These are phyloP conservation scores for Epirrhoe alternata DNA, from an alignment of 2,888 invertebrate genomes.

Conservation along the genomic window DNA sequence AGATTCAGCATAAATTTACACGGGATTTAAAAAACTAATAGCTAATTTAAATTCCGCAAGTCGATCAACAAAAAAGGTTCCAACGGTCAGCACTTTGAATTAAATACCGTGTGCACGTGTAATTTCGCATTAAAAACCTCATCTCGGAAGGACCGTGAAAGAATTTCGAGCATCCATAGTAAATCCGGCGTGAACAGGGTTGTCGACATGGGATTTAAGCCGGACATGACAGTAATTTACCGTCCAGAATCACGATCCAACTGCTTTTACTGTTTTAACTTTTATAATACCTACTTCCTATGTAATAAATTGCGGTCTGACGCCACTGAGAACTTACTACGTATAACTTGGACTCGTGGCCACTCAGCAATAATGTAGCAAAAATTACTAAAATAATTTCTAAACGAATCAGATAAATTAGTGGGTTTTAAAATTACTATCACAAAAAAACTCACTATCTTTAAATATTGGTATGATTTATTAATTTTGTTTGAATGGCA, in stretches of 20 bases:
- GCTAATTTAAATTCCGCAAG: conserved; percentile 7
- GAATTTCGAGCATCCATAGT: conserved; percentile 45
- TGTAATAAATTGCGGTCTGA: too few species aligned
- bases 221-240: conserved; percentile 11
- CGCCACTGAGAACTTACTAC: too few species aligned
- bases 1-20: too few species aligned
- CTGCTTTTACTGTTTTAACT: not conserved
- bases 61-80: conserved; percentile 10
- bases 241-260: conserved; percentile 6
- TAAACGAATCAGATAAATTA: too few species aligned
- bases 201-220: conserved; percentile 22
- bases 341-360: too few species aligned
- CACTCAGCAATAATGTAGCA: too few species aligned
- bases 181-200: conserved; percentile 24
- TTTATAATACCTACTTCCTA: too few species aligned
- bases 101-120: conserved; percentile 32
- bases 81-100: conserved; percentile 21
- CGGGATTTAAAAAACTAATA: not conserved
- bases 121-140: conserved; percentile 39
- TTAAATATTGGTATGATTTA: not conserved
- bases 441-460: too few species aligned
- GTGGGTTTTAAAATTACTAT: too few species aligned
- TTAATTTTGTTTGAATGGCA: conserved; percentile 5
- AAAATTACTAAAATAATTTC: too few species aligned
- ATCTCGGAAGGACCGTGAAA: conserved; percentile 35